Evolutionary conservation across 2,888 invertebrate genomes (phyloP), one percentile per base, ranked within the genome.

Genomic region (Yponomeuta plumbellus): DNA sequence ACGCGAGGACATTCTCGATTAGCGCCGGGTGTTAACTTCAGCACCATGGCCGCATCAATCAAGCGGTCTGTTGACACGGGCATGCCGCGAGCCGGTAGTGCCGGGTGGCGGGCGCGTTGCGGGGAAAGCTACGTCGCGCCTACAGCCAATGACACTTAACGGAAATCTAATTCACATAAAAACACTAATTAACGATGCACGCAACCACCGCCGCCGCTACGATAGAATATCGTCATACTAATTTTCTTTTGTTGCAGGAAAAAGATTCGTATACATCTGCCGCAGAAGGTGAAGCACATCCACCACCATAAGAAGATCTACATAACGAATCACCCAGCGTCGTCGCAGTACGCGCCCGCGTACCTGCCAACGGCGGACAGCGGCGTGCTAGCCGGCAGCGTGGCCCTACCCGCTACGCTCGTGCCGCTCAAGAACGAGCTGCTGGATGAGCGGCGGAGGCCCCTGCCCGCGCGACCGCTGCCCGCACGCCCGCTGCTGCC

Each of bases 181-280:
- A 59, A 23, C 65, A 61, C 67, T 66, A 64, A 67, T 52, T 52
- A 69, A 80, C 20, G 2, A 74, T 78, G 81, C 87, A 86, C 80
- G 86, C 86, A 74, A 85, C 26, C 52, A 66, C 44, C 44, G 44
- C 44, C 44, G 17, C 5, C 44, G 44, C 62, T 66, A 67, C 64
- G 66, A 59, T 59, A 56, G 20, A 59, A 68, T 68, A 58, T 52
- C 66, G 62, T 66, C 68, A 70, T 73, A 80, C 74, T 79, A 78
- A 77, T 80, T 81, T 77, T 76, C 71, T 80, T 73, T 89, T 89
- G 88, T 91, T 91, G 66, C 89, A 92, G 92, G 80, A 92, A 92
- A 84, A 92, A 92, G 82, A 91, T 92, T 78, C 91, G 91, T 80
- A 92, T 92, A 80, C 91, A 92, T 83, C 88, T 91, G 83, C 92